These are phyloP conservation scores for Romanogobio albipinnatus DNA, from an alignment of 2,113 vertebrate species.

Conservation along the genomic window DNA sequence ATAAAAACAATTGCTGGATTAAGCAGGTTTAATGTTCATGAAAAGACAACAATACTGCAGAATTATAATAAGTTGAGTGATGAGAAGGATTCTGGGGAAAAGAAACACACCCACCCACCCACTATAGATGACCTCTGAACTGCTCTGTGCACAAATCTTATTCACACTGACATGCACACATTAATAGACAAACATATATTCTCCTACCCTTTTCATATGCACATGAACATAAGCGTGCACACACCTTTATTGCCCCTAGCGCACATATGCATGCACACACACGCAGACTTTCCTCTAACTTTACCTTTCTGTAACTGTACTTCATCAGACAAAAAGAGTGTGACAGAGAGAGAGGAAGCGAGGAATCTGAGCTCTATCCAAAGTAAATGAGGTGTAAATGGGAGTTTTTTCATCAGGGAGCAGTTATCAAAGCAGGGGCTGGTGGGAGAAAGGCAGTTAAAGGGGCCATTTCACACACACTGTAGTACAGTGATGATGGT, in stretches of 20 bases:
- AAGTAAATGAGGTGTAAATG: slow-evolving; percentile 71
- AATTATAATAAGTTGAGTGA: slow-evolving; percentile 3
- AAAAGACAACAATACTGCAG: slow-evolving; percentile 74
- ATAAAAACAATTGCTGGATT: slow-evolving; percentile 68
- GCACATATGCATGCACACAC: slow-evolving; percentile 35
- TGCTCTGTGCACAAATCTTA: neutral
- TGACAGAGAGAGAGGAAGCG: slow-evolving; percentile 39
- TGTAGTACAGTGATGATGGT: neutral
- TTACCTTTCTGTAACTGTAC: slow-evolving; percentile 51
- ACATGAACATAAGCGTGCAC: neutral
- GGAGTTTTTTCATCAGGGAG: slow-evolving; percentile 61
- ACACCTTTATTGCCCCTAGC: slow-evolving; percentile 11
- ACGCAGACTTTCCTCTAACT: slow-evolving; percentile 7
- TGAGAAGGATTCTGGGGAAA: neutral
- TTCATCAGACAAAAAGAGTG: slow-evolving; percentile 41
- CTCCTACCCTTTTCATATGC: neutral
- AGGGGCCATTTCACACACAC: neutral
- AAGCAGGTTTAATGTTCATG: slow-evolving; percentile 70
- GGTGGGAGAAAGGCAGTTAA: slow-evolving; percentile 30
- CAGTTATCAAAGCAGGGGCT: slow-evolving; percentile 46
- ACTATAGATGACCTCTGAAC: neutral
- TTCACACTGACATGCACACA: slow-evolving; percentile 9
- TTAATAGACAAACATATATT: slow-evolving; percentile 2
- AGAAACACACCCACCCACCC: neutral
- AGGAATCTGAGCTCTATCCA: slow-evolving; percentile 67